Evolutionary conservation across 1,140 invertebrate genomes (phyloP).

Genomic region (Planococcus citri): DNA sequence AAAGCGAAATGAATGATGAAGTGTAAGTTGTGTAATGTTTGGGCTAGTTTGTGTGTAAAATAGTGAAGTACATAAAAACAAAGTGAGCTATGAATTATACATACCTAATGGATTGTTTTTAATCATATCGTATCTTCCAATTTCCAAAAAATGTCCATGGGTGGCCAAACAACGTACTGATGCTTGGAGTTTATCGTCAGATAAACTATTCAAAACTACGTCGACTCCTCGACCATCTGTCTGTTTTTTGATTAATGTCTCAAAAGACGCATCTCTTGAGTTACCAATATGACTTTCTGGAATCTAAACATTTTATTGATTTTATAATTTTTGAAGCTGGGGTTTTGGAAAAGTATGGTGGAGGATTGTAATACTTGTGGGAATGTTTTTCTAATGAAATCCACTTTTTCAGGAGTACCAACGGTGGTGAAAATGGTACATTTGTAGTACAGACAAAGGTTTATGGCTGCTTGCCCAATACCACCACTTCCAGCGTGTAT

Average conservation of each 20-base stretch:
- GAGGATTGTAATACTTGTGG: too few relatives aligned
- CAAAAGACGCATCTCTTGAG: slow-evolving; percentile 56
- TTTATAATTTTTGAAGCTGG: too few relatives aligned
- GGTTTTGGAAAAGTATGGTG: too few relatives aligned
- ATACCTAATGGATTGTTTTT: neutral
- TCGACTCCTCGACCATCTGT: slow-evolving; percentile 57
- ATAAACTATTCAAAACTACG: slow-evolving; percentile 61
- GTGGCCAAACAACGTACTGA: slow-evolving; percentile 44
- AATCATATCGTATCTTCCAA: slow-evolving; percentile 50
- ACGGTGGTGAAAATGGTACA: slow-evolving; percentile 60
- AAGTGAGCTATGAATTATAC: too few relatives aligned
- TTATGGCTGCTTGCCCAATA: slow-evolving; percentile 67
- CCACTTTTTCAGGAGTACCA: slow-evolving; percentile 52
- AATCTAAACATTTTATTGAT: slow-evolving; percentile 35
- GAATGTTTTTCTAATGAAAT: slow-evolving; percentile 50
- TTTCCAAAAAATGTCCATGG: slow-evolving; percentile 55
- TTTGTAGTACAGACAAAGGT: slow-evolving; percentile 46
- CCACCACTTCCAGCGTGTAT: slow-evolving; percentile 65
- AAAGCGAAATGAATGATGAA: too few relatives aligned
- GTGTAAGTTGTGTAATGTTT: too few relatives aligned
- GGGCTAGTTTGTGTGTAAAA: too few relatives aligned
- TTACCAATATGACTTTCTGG: slow-evolving; percentile 55
- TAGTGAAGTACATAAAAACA: too few relatives aligned
- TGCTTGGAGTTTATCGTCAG: slow-evolving; percentile 57
- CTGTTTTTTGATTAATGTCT: slow-evolving; percentile 45